Conservation (phyloP, 2,888 invertebrate species). For the Chydorus sphaericus region DNA sequence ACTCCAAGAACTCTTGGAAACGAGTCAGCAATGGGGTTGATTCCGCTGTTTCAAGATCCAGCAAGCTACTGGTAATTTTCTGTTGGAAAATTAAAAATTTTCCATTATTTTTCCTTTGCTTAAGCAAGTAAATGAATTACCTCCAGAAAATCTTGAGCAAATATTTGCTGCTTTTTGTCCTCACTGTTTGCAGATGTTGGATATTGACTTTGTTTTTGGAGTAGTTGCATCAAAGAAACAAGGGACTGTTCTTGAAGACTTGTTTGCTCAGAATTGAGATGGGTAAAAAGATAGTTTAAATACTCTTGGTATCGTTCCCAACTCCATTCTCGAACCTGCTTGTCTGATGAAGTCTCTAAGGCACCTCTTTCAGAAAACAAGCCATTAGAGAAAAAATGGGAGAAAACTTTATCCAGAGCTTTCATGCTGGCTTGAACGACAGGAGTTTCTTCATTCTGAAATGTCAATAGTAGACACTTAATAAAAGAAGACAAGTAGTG, state of each 20-base stretch:
- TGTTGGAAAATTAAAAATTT: no score
- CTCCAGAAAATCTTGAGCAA: conserved; percentile 51
- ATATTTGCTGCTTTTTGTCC: conserved; percentile 37
- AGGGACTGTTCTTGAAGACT: conserved; percentile 45
- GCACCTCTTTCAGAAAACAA: not conserved
- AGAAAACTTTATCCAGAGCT: conserved; percentile 11
- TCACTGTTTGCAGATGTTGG: no score
- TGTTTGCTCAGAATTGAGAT: conserved; percentile 38
- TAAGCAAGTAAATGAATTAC: no score
- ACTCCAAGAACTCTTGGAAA: conserved; percentile 58
- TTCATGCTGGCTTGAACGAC: conserved; percentile 2
- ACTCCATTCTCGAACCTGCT: conserved; percentile 42
- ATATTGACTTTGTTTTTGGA: conserved; percentile 53
- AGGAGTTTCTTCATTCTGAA: not conserved
- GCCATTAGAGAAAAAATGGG: not conserved
- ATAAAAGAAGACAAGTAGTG: not conserved
- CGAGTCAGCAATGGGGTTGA: conserved; percentile 45
- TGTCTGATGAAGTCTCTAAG: not conserved
- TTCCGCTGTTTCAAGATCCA: conserved; percentile 45
- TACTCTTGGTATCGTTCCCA: conserved; percentile 51
- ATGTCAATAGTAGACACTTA: not conserved
- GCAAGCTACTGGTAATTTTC: conserved; percentile 46
- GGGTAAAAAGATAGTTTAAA: conserved; percentile 40
- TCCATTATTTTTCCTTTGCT: no score
- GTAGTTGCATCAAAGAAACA: conserved; percentile 53